A percentile compares a stretch with the other conserved stretches of the same genome.
Evolutionary conservation across 2,888 invertebrate genomes (phyloP).

Genomic region (Busseola fusca): DNA sequence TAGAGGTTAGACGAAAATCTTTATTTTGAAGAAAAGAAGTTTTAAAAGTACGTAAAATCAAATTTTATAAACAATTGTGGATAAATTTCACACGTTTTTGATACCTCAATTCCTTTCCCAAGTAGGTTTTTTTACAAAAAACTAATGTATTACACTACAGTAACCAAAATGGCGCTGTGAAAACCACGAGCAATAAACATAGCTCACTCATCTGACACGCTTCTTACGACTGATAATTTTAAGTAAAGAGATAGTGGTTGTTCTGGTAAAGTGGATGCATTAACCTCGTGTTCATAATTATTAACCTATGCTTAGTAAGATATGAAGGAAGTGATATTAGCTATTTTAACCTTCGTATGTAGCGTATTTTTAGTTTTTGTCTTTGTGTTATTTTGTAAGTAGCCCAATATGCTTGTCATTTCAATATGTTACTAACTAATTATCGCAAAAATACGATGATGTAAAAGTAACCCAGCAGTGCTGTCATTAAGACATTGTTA

Average conservation of each 20-base stretch:
- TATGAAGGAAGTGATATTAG: conserved; percentile 88
- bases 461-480: background rate
- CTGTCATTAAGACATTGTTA: conserved; percentile 39
- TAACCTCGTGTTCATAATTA: conserved; percentile 77
- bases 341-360: conserved; percentile 86
- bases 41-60: conserved; percentile 38
- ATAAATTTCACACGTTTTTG: background rate
- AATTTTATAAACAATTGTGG: background rate
- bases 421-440: conserved; percentile 56
- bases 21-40: conserved; percentile 40
- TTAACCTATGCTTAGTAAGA: conserved; percentile 78
- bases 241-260: conserved; percentile 67
- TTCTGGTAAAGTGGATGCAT: conserved; percentile 81
- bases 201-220: conserved; percentile 62
- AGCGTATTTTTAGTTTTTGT: conserved; percentile 86
- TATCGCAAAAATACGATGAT: conserved; percentile 30
- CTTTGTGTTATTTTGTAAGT: conserved; percentile 88
- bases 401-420: conserved; percentile 71
- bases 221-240: conserved; percentile 68
- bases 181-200: conserved; percentile 63
- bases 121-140: conserved; percentile 4
- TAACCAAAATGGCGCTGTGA: conserved; percentile 75
- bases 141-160: conserved; percentile 9
- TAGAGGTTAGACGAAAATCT: conserved; percentile 39
- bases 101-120: background rate